Base-by-base conservation (phyloP, 2,113 vertebrate genomes). In the Ptyas mucosa region DNA sequence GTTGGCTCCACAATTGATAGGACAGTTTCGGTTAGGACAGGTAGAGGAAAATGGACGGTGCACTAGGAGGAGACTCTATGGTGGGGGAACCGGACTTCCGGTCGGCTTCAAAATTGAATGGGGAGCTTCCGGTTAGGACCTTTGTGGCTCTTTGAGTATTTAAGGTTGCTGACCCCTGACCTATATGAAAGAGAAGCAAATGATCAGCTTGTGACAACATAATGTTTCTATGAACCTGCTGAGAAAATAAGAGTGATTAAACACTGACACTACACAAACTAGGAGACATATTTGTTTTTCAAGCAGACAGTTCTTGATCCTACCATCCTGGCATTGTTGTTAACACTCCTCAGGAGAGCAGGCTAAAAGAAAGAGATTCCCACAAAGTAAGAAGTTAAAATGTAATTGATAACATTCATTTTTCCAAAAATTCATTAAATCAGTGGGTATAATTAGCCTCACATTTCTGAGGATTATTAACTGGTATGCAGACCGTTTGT, bases 401-500 rank as follows among this genome's bases (percentile, higher is more conserved):
- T 89, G 89, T 21, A 90, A 93, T 95, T 96, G 96, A 85, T 52
- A 87, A 3, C 88, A 96, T 96, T 94, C 94, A 39, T 93, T 95
- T 85, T 94, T 96, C 52, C 1, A 0, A 43, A 55, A 43, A 91
- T 90, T 94, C 96, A 95, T 94, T 54, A 64, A 92, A 85, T 95
- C 81, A 86, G 8, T 0, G 91, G 95, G 53, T 54, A 54, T 18
- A 54, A 96, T 94, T 94, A 96, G 90, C 64, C 89, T 90, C 90
- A 93, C 94, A 57, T 54, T 92, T 88, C 91, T 69, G 52, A 2
- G 53, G 3, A 8, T 94, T 39, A 3, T 94, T 95, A 93, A 94
- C 96, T 95, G 92, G 92, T 89, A 96, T 96, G 94, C 86, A 0
- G 0, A 0, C 10, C 95, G 94, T 96, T 97, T 96, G 94, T 95